phyloP scores from a whole-genome alignment of 2,113 vertebrate species.

The Oriolus oriolus region DNA sequence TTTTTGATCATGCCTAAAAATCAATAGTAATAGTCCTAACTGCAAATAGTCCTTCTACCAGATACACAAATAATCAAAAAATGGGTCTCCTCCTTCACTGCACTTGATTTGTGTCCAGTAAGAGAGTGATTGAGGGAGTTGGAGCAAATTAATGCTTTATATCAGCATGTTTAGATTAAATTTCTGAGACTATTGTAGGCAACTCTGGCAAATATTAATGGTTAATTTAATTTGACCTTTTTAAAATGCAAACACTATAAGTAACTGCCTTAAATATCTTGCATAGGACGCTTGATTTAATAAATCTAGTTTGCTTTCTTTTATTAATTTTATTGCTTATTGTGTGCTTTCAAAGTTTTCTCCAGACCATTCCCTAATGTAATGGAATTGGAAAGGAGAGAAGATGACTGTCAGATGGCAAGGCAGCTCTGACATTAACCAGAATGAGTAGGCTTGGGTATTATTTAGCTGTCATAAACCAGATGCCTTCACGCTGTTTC shows the following conservation, averaged over 20 bases:
- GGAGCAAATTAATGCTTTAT: background rate
- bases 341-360: background rate
- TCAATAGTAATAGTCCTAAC: background rate
- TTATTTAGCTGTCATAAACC: background rate
- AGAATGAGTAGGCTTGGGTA: background rate
- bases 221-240: slow-evolving; percentile 25
- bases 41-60: background rate
- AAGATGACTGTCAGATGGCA: background rate
- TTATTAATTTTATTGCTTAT: background rate
- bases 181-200: background rate
- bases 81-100: background rate
- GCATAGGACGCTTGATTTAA: background rate
- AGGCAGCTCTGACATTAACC: background rate
- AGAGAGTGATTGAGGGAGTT: background rate
- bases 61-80: background rate
- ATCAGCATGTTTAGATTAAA: background rate
- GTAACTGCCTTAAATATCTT: background rate
- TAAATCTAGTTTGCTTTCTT: background rate
- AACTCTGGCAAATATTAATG: background rate
- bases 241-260: background rate
- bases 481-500: background rate
- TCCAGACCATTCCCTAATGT: background rate
- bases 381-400: background rate
- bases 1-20: background rate
- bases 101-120: background rate